phyloP scores from a whole-genome alignment of 2,113 vertebrate genomes.

The Lanius collurio region DNA sequence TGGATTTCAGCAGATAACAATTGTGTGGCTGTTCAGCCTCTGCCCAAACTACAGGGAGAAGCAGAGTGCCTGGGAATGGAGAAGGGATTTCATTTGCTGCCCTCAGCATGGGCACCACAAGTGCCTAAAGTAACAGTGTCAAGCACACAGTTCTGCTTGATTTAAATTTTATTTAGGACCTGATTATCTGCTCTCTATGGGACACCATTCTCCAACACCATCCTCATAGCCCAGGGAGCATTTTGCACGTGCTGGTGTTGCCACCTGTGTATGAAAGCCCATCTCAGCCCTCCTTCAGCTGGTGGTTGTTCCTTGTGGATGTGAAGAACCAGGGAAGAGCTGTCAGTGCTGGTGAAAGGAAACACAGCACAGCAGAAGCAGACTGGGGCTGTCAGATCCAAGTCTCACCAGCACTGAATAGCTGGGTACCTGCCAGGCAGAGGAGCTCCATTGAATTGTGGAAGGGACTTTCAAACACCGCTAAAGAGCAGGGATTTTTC shows the following conservation, averaged over 20 bases:
- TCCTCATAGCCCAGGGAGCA: not conserved
- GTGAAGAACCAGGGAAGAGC: not conserved
- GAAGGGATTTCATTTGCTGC: not conserved
- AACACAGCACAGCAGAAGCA: not conserved
- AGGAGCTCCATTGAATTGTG: not conserved
- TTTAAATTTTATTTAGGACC: not conserved
- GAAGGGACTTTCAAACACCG: not conserved
- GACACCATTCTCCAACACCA: not conserved
- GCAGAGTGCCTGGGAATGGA: not conserved
- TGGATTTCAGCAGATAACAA: not conserved
- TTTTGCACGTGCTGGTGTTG: not conserved
- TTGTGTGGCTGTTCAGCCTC: not conserved
- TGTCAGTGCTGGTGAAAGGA: not conserved
- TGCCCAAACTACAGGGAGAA: not conserved
- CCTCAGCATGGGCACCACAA: not conserved
- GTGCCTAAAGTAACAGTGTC: rapidly evolving
- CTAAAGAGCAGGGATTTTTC: not conserved
- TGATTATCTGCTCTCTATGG: not conserved
- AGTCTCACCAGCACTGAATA: not conserved
- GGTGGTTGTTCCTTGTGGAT: not conserved
- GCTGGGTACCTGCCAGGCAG: not conserved
- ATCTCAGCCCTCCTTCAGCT: not conserved
- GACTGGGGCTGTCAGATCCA: not conserved
- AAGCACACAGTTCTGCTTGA: not conserved
- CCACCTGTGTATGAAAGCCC: not conserved